phyloP scores from a whole-genome alignment of 2,888 invertebrate species.

The Sinohyriopsis cumingii region DNA sequence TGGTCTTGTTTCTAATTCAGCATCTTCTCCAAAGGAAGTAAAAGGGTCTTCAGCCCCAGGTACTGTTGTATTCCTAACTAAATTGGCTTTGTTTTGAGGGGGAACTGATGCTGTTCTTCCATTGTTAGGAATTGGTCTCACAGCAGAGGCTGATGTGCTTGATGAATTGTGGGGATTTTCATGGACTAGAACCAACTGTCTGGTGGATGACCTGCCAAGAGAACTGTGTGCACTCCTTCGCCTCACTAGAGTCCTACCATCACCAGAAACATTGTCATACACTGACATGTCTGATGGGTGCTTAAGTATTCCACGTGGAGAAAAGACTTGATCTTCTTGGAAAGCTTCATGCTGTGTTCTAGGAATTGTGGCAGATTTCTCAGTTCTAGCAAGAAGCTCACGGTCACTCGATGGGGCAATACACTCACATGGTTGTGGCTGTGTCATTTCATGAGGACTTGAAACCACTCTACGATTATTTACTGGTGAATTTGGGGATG shows the following conservation, averaged over 20 bases:
- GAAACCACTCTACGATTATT: constrained; percentile 72
- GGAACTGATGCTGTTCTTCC: background rate
- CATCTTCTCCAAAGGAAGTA: constrained; percentile 26
- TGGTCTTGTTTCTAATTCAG: background rate
- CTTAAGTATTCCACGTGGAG: constrained; percentile 50
- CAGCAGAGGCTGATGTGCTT: background rate
- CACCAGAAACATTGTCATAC: constrained; percentile 37
- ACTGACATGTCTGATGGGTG: constrained; percentile 49
- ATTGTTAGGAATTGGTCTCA: background rate
- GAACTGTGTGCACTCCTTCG: background rate
- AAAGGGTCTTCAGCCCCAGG: constrained; percentile 16
- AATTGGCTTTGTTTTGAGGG: background rate
- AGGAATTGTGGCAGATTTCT: constrained; percentile 56
- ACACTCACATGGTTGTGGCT: constrained; percentile 36
- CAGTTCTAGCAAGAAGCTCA: constrained; percentile 31
- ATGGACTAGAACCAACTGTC: constrained; percentile 4
- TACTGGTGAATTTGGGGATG: constrained; percentile 63
- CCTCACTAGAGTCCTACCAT: constrained; percentile 7
- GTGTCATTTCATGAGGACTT: constrained; percentile 51
- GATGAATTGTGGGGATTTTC: background rate
- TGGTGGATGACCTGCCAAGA: constrained; percentile 1
- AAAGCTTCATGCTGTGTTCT: constrained; percentile 43
- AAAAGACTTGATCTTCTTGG: constrained; percentile 35
- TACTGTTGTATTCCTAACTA: constrained; percentile 15
- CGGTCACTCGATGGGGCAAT: constrained; percentile 70